Percentiles rank a stretch among this genome's conserved stretches.
Evolutionary conservation across 2,888 invertebrate species (phyloP).

Genomic region (Mythimna loreyi): DNA sequence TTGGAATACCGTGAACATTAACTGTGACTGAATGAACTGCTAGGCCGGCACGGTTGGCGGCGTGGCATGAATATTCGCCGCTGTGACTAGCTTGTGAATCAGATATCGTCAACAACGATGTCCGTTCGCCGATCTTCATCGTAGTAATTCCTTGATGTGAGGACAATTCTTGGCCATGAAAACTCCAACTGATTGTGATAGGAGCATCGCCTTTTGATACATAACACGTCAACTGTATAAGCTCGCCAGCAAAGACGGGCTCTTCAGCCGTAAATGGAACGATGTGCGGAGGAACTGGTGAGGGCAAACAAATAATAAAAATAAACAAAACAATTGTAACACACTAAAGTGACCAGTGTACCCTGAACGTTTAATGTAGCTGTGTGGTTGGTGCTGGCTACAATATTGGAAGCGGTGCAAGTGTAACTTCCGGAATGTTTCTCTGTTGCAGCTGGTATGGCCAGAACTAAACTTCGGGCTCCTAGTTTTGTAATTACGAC

Average conservation of each 20-base stretch:
- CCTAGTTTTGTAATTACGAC: constrained; percentile 90
- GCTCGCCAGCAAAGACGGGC: constrained; percentile 92
- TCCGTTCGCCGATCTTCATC: constrained; percentile 91
- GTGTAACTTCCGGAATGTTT: constrained; percentile 94
- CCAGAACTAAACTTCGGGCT: constrained; percentile 91
- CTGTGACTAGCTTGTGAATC: constrained; percentile 92
- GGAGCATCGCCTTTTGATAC: constrained; percentile 93
- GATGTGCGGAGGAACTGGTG: constrained; percentile 92
- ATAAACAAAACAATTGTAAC: constrained; percentile 69
- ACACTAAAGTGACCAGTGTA: constrained; percentile 80
- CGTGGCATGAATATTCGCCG: constrained; percentile 93
- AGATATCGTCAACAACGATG: constrained; percentile 92
- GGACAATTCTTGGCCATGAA: constrained; percentile 91
- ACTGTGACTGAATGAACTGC: constrained; percentile 91
- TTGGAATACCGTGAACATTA: constrained; percentile 92
- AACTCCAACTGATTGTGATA: constrained; percentile 94
- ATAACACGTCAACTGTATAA: constrained; percentile 91
- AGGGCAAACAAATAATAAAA: constrained; percentile 73
- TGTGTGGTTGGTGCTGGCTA: constrained; percentile 92
- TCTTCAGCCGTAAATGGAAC: constrained; percentile 92
- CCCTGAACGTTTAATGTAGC: constrained; percentile 93
- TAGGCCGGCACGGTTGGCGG: constrained; percentile 92
- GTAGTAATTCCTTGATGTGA: constrained; percentile 90
- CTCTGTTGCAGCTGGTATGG: constrained; percentile 92
- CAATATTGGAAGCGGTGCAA: constrained; percentile 93